Percentiles rank a stretch among this genome's conserved stretches.
Conservation (phyloP, 2,113 vertebrate species). For the Irena cyanogastra region DNA sequence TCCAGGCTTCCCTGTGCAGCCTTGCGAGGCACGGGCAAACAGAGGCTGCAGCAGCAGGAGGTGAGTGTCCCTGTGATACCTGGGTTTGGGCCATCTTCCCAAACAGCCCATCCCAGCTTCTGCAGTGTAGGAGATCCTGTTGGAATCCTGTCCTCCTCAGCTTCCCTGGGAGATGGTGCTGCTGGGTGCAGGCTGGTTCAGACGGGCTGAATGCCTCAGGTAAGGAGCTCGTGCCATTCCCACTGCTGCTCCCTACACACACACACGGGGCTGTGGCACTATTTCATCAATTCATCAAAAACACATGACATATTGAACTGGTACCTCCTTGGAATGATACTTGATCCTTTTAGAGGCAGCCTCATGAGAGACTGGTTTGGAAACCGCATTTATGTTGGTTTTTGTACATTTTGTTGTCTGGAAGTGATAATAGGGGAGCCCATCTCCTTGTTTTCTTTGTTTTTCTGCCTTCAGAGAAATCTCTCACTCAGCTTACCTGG, state of each 20-base stretch:
- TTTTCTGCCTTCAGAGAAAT: neutral
- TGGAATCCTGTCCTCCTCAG: neutral
- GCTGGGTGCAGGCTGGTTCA: neutral
- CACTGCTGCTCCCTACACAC: neutral
- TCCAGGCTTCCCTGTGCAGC: neutral
- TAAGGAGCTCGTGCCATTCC: fast-evolving
- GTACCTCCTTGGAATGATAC: neutral
- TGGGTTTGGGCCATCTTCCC: neutral
- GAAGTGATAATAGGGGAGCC: neutral
- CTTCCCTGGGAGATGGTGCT: neutral
- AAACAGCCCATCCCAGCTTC: neutral
- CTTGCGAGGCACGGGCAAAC: neutral
- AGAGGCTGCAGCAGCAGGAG: neutral
- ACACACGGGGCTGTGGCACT: neutral
- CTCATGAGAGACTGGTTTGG: neutral
- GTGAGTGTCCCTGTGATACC: neutral
- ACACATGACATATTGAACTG: neutral
- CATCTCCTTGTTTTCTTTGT: neutral
- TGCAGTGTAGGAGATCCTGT: neutral
- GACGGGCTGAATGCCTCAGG: fast-evolving
- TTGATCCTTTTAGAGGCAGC: neutral
- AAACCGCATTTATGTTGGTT: neutral
- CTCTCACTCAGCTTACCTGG: neutral
- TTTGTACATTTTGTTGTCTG: neutral
- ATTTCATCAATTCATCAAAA: neutral